Conservation (phyloP, 2,888 invertebrate species). For the Amiota mariae region DNA sequence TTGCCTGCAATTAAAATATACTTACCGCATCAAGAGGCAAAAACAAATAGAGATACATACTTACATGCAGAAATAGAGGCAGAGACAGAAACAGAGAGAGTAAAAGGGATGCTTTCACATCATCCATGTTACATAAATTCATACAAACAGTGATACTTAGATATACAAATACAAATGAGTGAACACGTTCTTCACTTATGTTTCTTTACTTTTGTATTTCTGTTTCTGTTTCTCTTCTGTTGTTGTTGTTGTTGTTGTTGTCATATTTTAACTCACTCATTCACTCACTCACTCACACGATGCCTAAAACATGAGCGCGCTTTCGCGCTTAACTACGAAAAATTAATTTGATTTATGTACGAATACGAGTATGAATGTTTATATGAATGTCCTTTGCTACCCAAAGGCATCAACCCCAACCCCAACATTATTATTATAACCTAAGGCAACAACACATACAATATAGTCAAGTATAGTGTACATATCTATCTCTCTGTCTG, state of each 20-base stretch:
- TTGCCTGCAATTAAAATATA: constrained; percentile 67
- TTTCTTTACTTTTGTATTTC: neutral
- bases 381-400: constrained; percentile 38
- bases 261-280: constrained; percentile 2
- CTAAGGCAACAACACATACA: no score
- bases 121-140: neutral
- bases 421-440: neutral
- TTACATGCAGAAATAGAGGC: constrained; percentile 5
- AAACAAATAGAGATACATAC: constrained; percentile 14
- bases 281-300: neutral
- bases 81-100: neutral
- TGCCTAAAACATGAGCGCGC: constrained; percentile 54
- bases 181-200: neutral
- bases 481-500: no score
- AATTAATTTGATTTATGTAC: constrained; percentile 69
- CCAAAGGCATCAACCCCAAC: neutral
- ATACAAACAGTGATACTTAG: neutral
- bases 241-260: neutral
- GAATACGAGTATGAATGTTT: no score
- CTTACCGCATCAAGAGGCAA: constrained; percentile 49
- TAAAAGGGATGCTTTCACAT: neutral
- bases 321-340: constrained; percentile 55
- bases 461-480: no score
- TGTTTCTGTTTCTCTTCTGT: neutral
- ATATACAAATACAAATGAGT: constrained; percentile 19